These are phyloP conservation scores for Alaudala cheleensis DNA, from an alignment of 2,113 vertebrate species.

Conservation along the genomic window DNA sequence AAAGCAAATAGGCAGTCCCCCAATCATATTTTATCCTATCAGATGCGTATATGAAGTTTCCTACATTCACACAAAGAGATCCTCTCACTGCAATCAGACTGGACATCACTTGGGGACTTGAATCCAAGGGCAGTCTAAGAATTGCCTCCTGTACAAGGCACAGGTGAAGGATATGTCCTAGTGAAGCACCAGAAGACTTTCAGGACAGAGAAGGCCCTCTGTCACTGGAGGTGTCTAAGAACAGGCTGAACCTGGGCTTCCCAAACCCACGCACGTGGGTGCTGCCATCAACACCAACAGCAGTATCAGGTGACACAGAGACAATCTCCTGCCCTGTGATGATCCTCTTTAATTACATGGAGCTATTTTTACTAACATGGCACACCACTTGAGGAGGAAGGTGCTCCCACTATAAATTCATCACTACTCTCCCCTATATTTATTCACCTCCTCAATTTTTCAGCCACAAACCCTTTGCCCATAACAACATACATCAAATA, in stretches of 20 bases:
- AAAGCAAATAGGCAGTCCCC: background rate
- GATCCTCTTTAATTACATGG: background rate
- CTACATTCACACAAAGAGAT: background rate
- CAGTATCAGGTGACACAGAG: slow-evolving; percentile 3
- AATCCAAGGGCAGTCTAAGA: background rate
- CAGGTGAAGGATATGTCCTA: background rate
- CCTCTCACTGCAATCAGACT: background rate
- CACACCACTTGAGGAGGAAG: background rate
- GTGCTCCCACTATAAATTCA: background rate
- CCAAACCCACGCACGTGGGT: background rate
- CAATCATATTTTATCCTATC: background rate
- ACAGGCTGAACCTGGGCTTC: background rate
- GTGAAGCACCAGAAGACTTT: background rate
- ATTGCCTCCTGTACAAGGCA: background rate
- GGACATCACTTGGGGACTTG: background rate
- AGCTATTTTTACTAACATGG: background rate
- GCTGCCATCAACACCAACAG: background rate
- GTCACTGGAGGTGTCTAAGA: background rate
- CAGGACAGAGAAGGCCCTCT: background rate
- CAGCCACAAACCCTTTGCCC: background rate
- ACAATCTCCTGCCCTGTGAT: background rate
- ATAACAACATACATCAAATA: background rate
- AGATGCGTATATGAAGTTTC: background rate
- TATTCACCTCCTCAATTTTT: background rate
- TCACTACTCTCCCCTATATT: background rate